Base-by-base conservation (phyloP, 2,113 vertebrate genomes). In the Chitala chitala region DNA sequence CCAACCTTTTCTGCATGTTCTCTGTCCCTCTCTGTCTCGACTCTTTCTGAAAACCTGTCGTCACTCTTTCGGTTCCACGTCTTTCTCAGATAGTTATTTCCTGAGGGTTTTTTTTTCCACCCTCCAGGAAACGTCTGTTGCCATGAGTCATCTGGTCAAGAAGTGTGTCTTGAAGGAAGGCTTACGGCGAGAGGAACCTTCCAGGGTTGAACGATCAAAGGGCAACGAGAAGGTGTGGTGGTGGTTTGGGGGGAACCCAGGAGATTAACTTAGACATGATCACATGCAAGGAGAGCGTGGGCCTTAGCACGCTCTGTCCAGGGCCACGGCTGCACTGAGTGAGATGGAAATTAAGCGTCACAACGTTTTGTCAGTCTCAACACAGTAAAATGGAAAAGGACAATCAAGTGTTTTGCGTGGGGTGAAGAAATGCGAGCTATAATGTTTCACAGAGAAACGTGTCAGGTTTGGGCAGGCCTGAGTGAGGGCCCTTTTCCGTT, bases 101-200 rank as follows among this genome's bases (percentile, higher is more conserved):
- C 42, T 72, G 71, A 48, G 71, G 46, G 24, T 20, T 22, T 58
- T 61, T 72, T 72, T 66, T 66, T 7, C 9, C n/a, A n/a, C n/a
- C 54, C 29, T 72, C 38, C 54, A 44, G 33, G 54, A 59, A 59
- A 72, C 8, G 44, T 72, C 36, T 59, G 51, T 72, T 59, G 24
- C 71, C 22, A 24, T 72, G 71, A 72, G 36, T 72, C 71, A 72
- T 72, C 55, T 48, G 2, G 36, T 59, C 24, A 46, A 58, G 36
- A 48, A 68, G 12, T 13, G 46, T 12, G 38, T 68, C 40, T 68
- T 68, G 64, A 46, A 68, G 64, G 42, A 48, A 48, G 42, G 64
- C 64, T 68, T 68, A 46, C 61, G 55, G 53, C 61, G 71, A 59
- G 71, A 72, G 71, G 20, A 58, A 36, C 50, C 59, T 72, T 44